Percentiles rank a stretch among this genome's conserved stretches.
Conservation (phyloP, 2,888 invertebrate species). For the Pachycephus smyrnensis region DNA sequence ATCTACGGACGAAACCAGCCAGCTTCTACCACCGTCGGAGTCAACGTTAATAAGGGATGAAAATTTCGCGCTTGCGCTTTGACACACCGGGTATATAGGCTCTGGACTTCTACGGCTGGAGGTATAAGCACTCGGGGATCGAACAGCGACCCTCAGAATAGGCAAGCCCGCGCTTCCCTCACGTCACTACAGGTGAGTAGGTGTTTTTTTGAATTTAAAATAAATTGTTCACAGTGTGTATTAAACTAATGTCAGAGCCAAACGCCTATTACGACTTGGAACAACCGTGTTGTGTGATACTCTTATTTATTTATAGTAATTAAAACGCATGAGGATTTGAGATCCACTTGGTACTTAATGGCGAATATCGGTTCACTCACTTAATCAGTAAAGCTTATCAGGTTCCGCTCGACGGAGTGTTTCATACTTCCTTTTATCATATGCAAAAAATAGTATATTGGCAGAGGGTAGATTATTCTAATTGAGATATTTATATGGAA, state of each 20-base stretch:
- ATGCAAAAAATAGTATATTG: neutral
- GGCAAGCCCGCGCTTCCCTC: conserved; percentile 35
- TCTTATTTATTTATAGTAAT: neutral
- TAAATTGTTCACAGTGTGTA: neutral
- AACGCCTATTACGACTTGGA: neutral
- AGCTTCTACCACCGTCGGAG: neutral
- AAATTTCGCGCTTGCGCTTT: neutral
- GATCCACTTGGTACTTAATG: neutral
- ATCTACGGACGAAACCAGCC: neutral
- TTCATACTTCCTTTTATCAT: neutral
- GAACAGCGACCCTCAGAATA: conserved; percentile 45
- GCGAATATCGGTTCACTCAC: neutral
- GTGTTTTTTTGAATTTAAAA: neutral
- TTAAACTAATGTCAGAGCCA: neutral
- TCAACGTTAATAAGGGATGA: conserved; percentile 1
- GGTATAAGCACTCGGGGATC: conserved; percentile 49
- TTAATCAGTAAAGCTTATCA: too few relatives aligned
- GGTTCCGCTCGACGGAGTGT: too few relatives aligned
- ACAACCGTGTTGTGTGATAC: neutral
- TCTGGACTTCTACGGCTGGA: conserved; percentile 18
- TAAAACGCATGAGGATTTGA: neutral
- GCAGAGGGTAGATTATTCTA: neutral
- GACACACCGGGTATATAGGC: neutral
- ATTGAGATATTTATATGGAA: neutral
- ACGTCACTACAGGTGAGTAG: neutral